Evolutionary conservation across 2,797 vertebrate genomes (phyloP), one percentile per base, ranked within the genome.

Genomic region (Geotrypetes seraphini): DNA sequence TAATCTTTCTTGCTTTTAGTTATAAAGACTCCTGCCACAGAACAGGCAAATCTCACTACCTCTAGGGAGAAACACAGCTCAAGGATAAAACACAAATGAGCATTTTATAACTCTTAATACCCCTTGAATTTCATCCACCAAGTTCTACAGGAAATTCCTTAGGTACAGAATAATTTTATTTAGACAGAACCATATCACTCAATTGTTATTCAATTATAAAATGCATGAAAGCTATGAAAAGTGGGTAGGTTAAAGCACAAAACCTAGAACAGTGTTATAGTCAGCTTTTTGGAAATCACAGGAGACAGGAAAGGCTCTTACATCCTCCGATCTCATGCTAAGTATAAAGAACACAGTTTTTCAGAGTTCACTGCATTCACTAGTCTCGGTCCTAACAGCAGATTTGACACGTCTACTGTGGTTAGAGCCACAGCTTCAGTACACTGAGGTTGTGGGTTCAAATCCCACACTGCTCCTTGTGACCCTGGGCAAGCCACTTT

Each of bases 331-430:
- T 53, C 54, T 54, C 47, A 42, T 29, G 47, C 32, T 24, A 45
- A 38, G 50, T 28, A 43, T 41, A 57, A 65, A 10, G 40, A 63
- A 48, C 39, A 22, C 22, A 25, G 25, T 42, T 51, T 52, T 39
- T 45, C 16, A 22, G 50, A 31, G 22, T 22, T 58, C 39, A 17
- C 31, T 6, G 25, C 18, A 57, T 37, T 28, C 47, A 40, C 23
- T 25, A 50, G 31, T 28, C 43, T 54, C 63, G 57, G 41, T 28
- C 19, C 48, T 42, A 39, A 64, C 51, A 52, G 36, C 30, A 43
- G 45, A 50, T 38, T 39, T 40, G 62, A 47, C 43, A 46, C 47
- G 43, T 54, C 21, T 31, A 28, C 49, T 62, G n/a, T n/a, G n/a
- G n/a, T n/a, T n/a, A n/a, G n/a, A n/a, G n/a, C n/a, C n/a, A n/a